These are phyloP conservation scores for Callyntrura sp. DNA, from an alignment of 2,888 invertebrate species.

Conservation along the genomic window DNA sequence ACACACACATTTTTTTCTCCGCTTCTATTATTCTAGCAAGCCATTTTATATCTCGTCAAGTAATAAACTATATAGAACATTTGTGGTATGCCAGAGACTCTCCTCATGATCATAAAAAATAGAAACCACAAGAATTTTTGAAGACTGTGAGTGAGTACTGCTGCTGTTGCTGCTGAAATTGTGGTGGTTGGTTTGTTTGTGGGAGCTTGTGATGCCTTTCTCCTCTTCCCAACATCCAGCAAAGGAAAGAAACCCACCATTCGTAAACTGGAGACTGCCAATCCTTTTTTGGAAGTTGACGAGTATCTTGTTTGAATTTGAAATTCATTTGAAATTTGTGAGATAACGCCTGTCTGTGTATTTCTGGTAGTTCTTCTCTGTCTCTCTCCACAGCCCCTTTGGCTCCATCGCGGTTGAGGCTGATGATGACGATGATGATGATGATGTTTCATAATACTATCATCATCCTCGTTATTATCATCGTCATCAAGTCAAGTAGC, in stretches of 20 bases:
- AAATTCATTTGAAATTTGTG: slow-evolving; percentile 22
- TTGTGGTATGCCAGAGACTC: too few species aligned
- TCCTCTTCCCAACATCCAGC: neutral
- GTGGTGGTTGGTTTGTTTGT: neutral
- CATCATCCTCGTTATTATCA: too few species aligned
- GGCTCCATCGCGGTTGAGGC: too few species aligned
- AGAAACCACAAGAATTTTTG: slow-evolving; percentile 38
- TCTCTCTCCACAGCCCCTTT: neutral
- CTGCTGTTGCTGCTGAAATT: neutral
- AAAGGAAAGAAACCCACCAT: neutral
- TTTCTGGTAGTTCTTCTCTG: neutral
- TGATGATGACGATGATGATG: too few species aligned
- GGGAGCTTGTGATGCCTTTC: neutral
- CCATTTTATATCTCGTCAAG: slow-evolving; percentile 25
- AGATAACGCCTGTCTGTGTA: neutral
- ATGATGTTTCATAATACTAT: too few species aligned
- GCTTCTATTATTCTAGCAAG: neutral
- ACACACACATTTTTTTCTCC: neutral
- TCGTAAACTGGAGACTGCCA: slow-evolving; percentile 12
- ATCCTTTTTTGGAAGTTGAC: slow-evolving; percentile 54
- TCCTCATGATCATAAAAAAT: neutral
- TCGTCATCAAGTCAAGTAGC: neutral
- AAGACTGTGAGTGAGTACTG: neutral
- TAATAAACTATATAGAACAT: slow-evolving; percentile 7
- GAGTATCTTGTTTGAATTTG: slow-evolving; percentile 49